Conservation (phyloP, 2,888 invertebrate genomes). For the Malthinus seriepunctatus region DNA sequence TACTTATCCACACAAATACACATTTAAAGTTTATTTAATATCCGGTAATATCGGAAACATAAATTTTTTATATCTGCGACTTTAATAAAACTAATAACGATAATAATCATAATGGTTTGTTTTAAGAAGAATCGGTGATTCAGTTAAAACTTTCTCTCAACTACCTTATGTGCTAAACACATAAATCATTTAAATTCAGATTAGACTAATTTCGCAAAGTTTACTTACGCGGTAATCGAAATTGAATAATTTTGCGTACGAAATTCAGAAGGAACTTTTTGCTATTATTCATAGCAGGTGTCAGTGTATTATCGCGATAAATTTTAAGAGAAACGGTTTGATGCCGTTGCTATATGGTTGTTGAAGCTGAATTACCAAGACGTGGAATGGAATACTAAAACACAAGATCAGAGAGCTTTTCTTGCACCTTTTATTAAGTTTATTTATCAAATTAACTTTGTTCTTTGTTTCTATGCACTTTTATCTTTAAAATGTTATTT, state of each 20-base stretch:
- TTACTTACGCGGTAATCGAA: conserved; percentile 39
- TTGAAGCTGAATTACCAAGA: conserved; percentile 30
- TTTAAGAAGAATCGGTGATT: neutral
- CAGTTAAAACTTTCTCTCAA: neutral
- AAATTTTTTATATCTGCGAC: conserved; percentile 1
- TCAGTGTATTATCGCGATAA: conserved; percentile 43
- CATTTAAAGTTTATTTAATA: neutral
- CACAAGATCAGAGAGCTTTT: conserved; percentile 9
- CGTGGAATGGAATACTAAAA: conserved; percentile 25
- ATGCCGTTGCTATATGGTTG: conserved; percentile 32
- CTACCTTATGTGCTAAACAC: conserved; percentile 21
- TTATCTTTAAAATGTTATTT: no score
- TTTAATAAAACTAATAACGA: no score
- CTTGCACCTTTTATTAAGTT: conserved; percentile 9
- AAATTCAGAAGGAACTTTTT: conserved; percentile 39
- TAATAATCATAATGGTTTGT: no score
- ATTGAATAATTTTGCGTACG: conserved; percentile 38
- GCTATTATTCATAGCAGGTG: conserved; percentile 42
- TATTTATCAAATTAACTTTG: conserved; percentile 12
- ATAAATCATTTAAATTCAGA: conserved; percentile 40
- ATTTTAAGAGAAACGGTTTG: conserved; percentile 36
- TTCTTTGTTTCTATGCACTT: neutral
- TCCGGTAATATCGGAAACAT: neutral
- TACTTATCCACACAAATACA: neutral
- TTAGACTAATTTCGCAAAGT: conserved; percentile 35